A percentile compares a stretch with the other conserved stretches of the same genome.
phyloP scores from a whole-genome alignment of 2,113 vertebrate genomes.

The Ondatra zibethicus region DNA sequence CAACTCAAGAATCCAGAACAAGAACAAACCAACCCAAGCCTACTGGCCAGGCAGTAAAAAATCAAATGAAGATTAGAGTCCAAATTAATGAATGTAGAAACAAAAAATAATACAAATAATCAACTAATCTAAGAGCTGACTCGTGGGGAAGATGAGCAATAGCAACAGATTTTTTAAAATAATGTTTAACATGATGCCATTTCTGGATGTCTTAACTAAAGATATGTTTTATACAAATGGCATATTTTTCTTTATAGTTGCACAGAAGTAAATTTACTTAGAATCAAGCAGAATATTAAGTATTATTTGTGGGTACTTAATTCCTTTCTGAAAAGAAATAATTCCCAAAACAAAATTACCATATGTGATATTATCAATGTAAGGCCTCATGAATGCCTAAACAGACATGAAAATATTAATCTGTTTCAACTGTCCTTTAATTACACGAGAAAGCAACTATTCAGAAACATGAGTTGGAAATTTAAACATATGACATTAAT shows the following conservation, averaged over 20 bases:
- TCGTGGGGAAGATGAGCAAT: background rate
- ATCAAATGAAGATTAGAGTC: background rate
- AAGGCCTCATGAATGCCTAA: background rate
- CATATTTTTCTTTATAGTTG: background rate
- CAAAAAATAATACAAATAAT: background rate
- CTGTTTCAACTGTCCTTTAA: background rate
- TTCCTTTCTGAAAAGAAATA: background rate
- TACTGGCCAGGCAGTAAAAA: background rate
- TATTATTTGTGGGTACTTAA: background rate
- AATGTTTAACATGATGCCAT: background rate
- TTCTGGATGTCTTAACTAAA: background rate
- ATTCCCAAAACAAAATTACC: background rate
- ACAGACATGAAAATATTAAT: background rate
- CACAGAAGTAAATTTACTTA: slow-evolving; percentile 23
- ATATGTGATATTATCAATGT: background rate
- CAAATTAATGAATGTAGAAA: background rate
- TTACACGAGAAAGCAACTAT: background rate
- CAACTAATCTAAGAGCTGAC: background rate
- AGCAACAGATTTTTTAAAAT: background rate
- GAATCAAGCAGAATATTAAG: background rate
- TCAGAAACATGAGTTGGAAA: background rate
- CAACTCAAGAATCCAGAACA: background rate
- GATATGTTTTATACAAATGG: background rate
- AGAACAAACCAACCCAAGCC: background rate
- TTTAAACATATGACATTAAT: background rate